Conservation (phyloP, 2,113 vertebrate genomes). For the Cinclus mexicanus region DNA sequence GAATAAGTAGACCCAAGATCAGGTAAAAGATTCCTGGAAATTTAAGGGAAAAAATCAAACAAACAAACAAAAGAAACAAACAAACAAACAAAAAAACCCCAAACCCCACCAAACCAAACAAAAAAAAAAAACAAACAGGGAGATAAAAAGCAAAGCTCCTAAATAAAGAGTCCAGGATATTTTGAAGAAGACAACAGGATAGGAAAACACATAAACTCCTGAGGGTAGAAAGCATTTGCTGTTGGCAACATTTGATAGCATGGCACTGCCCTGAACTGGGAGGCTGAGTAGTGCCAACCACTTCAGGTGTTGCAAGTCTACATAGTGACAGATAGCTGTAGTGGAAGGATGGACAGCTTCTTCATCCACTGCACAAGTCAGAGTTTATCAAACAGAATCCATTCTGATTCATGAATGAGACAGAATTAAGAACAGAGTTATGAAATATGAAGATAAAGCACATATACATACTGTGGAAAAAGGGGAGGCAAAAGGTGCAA, state of each 20-base stretch:
- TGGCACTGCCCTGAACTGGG: fast-evolving
- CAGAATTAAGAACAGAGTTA: background rate
- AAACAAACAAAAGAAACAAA: no score
- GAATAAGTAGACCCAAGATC: background rate
- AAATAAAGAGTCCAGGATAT: background rate
- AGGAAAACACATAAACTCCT: background rate
- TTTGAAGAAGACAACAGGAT: background rate
- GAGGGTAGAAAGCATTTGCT: background rate
- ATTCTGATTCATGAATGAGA: background rate
- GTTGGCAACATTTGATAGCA: background rate
- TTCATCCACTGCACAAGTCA: background rate
- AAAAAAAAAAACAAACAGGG: no score
- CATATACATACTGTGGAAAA: background rate
- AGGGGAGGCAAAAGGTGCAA: background rate
- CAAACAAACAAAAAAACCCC: no score
- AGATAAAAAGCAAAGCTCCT: background rate
- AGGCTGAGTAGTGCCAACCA: background rate
- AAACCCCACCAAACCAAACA: no score
- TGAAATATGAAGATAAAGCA: background rate
- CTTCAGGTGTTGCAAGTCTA: background rate
- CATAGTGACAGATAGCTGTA: background rate
- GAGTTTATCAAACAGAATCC: background rate
- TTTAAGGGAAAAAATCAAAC: background rate
- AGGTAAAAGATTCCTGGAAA: background rate
- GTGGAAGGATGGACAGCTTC: background rate